Evolutionary conservation across 2,113 vertebrate species (phyloP).

Genomic region (Mixornis gularis): DNA sequence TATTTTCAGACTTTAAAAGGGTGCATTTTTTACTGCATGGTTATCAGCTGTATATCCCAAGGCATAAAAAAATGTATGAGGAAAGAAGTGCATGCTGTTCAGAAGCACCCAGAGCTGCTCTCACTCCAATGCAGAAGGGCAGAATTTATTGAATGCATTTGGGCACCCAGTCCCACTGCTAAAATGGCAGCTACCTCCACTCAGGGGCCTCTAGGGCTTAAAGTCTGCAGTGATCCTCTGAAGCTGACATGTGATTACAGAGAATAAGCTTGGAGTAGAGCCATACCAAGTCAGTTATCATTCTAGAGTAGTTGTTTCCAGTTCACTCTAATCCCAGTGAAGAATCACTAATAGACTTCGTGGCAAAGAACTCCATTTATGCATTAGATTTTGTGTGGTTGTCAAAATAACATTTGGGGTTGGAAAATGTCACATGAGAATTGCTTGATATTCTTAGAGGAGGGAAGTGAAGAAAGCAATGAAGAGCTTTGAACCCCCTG

Average conservation of each 20-base stretch:
- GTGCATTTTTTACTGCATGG: not conserved
- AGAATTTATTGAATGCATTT: not conserved
- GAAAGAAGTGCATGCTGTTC: not conserved
- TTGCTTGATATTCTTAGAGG: not conserved
- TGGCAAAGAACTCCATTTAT: conserved; percentile 6
- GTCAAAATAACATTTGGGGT: not conserved
- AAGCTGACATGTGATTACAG: not conserved
- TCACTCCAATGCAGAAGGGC: not conserved
- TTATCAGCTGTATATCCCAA: not conserved
- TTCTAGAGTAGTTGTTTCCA: not conserved
- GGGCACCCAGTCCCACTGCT: not conserved
- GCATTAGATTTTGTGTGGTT: not conserved
- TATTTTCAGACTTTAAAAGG: not conserved
- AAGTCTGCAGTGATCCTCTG: not conserved
- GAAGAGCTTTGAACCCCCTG: not conserved
- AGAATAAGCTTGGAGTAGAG: not conserved
- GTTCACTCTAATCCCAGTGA: not conserved
- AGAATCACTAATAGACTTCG: not conserved
- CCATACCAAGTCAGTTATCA: not conserved
- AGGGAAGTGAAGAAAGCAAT: not conserved
- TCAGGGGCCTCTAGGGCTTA: not conserved
- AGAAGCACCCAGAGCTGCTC: not conserved
- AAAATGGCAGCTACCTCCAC: not conserved
- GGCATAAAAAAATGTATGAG: not conserved
- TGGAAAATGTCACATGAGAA: not conserved